Base-by-base conservation (phyloP, 2,888 invertebrate genomes). In the Archaeoteleia sp. region DNA sequence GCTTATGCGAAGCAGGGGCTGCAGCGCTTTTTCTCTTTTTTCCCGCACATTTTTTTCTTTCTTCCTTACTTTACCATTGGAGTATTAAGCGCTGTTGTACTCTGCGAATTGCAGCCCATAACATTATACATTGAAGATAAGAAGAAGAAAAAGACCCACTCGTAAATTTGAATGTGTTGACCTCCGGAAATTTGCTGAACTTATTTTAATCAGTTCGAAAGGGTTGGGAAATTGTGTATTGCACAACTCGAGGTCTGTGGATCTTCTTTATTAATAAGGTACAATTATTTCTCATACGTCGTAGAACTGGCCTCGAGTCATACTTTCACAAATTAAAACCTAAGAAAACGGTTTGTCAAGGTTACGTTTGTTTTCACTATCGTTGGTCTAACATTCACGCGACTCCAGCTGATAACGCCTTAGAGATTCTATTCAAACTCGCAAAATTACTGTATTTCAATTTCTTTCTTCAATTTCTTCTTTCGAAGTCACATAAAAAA, bases 61-160 rank as follows among this genome's bases (percentile, higher is more conserved):
- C 49, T 45, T 49, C 51, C 65, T 65, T 65, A 58, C 58, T 57
- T 65, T 58, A 58, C 65, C 65, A 65, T 53, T 51, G 53, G 57
- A 65, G 57, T 57, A 65, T 65, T 65, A 65, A 65, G 57, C 65
- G 65, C 58, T 35, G 57, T 65, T 65, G 65, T 65, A 65, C 53
- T 57, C 53, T 40, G 58, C 53, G 65, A 65, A 65, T 58, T 53
- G 46, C 58, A 15, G 58, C 65, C 29, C 53, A 65, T 58, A 65
- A 65, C 65, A 65, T 63, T 62, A 58, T 61, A 54, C 53, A 48
- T 35, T 32, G 46, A 27, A 30, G 54, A 42, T 20, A 20, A 20
- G 5, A 60, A 43, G 7, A 23, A 49, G 40, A 46, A 40, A 39
- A 25, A 43, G 40, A 37, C 14, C 49, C 34, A 29, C 25, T 58